Conservation (phyloP, 2,888 invertebrate species). For the Ischnura elegans region DNA sequence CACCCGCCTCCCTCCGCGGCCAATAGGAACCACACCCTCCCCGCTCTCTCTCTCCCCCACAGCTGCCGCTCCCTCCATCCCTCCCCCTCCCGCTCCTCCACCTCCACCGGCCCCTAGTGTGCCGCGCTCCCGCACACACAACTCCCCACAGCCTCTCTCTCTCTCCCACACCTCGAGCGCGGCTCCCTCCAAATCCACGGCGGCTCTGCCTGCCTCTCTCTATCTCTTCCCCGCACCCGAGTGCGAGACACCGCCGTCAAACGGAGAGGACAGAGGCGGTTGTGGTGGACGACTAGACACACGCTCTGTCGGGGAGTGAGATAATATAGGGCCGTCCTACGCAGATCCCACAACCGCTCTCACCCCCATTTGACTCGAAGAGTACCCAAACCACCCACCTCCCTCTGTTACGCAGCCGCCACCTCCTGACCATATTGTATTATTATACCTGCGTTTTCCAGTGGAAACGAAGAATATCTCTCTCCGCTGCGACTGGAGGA, state of each 20-base stretch:
- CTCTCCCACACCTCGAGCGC: background rate
- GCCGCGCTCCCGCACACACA: conserved; percentile 45
- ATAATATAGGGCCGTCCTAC: conserved; percentile 21
- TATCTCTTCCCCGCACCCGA: background rate
- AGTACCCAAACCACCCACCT: background rate
- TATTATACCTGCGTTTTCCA: too few relatives aligned
- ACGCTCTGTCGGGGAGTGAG: background rate
- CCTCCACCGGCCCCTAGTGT: background rate
- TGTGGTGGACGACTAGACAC: conserved; percentile 11
- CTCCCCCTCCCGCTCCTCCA: background rate
- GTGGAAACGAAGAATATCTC: too few relatives aligned
- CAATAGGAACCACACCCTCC: conserved; percentile 59
- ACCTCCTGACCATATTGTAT: too few relatives aligned
- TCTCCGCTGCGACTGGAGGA: too few relatives aligned
- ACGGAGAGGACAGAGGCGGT: conserved; percentile 35
- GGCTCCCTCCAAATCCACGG: conserved; percentile 14
- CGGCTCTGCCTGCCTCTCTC: background rate
- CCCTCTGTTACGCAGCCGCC: background rate
- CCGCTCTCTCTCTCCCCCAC: conserved; percentile 34
- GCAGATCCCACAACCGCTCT: conserved; percentile 1
- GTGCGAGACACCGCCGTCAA: conserved; percentile 7
- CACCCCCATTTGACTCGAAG: background rate
- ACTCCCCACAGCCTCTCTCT: background rate
- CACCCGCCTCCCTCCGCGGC: conserved; percentile 43
- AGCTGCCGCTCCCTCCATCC: background rate